Evolutionary conservation across 2,113 vertebrate species (phyloP), one percentile per base, ranked within the genome.

Genomic region (Beaufortia kweichowensis): DNA sequence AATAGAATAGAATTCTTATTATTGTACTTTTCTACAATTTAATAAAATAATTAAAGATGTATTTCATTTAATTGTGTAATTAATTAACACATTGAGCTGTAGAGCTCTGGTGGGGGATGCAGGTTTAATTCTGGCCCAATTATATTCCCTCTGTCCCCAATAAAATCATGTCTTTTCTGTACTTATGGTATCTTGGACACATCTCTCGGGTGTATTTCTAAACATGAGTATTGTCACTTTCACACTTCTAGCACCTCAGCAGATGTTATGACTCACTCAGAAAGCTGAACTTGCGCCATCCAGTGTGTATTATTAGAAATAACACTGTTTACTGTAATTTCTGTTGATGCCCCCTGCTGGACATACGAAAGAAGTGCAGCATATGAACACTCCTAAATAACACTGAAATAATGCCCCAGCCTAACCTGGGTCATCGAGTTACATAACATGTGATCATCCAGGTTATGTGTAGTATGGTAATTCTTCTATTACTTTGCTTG

Each of bases 261-360:
- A 74, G 26, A 62, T 61, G 71, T 61, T 62, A 61, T 61, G 35
- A 29, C 70, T 60, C 41, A 73, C 28, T 59, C 19, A 4, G 31
- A 66, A 75, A 57, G 62, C 61, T 26, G 15, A 81, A 77, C 33
- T 56, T 79, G 48, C 77, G 66, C 82, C 82, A 79, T 65, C 79
- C 41, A 79, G 82, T 81, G 82, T 79, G 19, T 75, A 31, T 67
- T 71, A 39, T 79, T 73, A 79, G 61, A 39, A 64, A 79, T 50
- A 73, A 74, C 79, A 79, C 1, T 21, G 23, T 43, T 53, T 26
- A 75, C 57, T 39, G 21, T 4, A 2, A 14, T 62, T 74, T 62
- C 4, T 69, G 1, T 59, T 7, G 53, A 66, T 77, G 81, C 87
- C 90, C 86, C 87, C 90, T 91, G 84, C 86, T 90, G 90, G 89